Evolutionary conservation across 2,113 vertebrate species (phyloP).

Genomic region (Toxostoma redivivum): DNA sequence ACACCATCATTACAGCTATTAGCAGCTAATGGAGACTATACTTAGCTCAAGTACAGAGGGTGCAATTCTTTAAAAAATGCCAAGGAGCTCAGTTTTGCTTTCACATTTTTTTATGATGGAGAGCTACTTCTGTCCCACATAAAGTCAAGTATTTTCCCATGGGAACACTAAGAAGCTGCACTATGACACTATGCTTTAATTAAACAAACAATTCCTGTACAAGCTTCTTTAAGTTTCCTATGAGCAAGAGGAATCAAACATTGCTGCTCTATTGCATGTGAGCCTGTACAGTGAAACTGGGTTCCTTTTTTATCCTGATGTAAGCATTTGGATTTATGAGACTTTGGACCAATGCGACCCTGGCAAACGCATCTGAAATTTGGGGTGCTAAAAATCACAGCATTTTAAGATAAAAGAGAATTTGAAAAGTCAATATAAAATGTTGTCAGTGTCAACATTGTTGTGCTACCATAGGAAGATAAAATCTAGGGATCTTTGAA

Average conservation of each 20-base stretch:
- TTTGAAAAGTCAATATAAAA: not conserved
- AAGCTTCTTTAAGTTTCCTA: not conserved
- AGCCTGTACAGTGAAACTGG: not conserved
- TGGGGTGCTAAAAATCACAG: not conserved
- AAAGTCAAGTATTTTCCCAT: not conserved
- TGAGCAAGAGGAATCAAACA: not conserved
- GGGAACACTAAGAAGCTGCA: not conserved
- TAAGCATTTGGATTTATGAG: not conserved
- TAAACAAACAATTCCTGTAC: slow-evolving; percentile 25
- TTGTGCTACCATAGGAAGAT: not conserved
- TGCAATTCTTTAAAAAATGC: not conserved
- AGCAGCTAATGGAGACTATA: not conserved
- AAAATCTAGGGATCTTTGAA: not conserved
- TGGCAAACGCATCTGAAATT: not conserved
- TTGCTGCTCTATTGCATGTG: not conserved
- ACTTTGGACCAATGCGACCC: not conserved
- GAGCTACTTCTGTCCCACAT: not conserved
- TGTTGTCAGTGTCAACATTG: not conserved
- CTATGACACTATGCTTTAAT: not conserved
- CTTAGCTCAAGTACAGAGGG: not conserved
- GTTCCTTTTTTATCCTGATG: not conserved
- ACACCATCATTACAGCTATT: not conserved
- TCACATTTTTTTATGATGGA: not conserved
- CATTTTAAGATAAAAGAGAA: not conserved
- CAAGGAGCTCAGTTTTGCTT: not conserved